phyloP scores from a whole-genome alignment of 2,888 invertebrate species.

The Alcis repandata region DNA sequence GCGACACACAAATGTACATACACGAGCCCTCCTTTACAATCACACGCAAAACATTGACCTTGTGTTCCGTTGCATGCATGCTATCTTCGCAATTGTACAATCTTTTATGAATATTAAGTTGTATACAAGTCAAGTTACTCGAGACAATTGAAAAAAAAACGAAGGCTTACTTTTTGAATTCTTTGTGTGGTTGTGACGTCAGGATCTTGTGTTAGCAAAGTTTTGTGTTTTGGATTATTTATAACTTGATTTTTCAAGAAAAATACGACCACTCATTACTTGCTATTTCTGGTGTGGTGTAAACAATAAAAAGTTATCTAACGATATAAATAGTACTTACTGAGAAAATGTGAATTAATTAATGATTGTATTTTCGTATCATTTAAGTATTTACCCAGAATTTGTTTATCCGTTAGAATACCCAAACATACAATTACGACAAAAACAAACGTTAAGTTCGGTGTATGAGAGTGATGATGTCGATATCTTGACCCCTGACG shows the following conservation, averaged over 20 bases:
- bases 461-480: neutral
- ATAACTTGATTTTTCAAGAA: too few relatives aligned
- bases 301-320: too few relatives aligned
- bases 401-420: neutral
- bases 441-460: neutral
- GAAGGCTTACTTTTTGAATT: neutral
- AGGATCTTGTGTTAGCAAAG: neutral
- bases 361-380: too few relatives aligned
- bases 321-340: too few relatives aligned
- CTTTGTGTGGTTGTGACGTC: slow-evolving; percentile 7
- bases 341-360: too few relatives aligned
- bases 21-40: slow-evolving; percentile 21
- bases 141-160: neutral
- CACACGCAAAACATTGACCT: slow-evolving; percentile 35
- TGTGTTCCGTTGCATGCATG: slow-evolving; percentile 22
- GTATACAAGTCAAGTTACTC: slow-evolving; percentile 1
- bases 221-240: neutral
- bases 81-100: slow-evolving; percentile 23
- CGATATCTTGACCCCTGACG: neutral
- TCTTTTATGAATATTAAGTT: slow-evolving; percentile 20
- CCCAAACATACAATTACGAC: neutral
- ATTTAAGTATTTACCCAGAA: neutral
- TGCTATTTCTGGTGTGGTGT: too few relatives aligned
- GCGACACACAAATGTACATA: slow-evolving; percentile 10
- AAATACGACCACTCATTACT: too few relatives aligned